Evolutionary conservation across 2,113 vertebrate genomes (phyloP), one percentile per base, ranked within the genome.

Genomic region (human): DNA sequence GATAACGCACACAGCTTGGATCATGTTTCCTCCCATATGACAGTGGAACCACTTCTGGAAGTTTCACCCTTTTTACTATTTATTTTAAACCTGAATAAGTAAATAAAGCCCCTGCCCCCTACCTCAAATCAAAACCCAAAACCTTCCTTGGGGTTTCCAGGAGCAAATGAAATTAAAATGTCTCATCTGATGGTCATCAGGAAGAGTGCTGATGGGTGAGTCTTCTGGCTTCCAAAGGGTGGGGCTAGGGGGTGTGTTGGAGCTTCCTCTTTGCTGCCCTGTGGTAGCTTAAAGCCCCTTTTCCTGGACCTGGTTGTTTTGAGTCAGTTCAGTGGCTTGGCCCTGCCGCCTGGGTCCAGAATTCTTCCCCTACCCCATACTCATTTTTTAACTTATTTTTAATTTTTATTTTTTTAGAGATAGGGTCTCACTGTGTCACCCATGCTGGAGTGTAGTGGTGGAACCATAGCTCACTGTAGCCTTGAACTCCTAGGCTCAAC

Each of bases 11-110:
- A 11, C 10, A 70, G 48, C 48, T 38, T 30, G 27, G 22, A 72
- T n/a, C 57, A 32, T 20, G 48, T 13, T 50, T 79, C 22, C 27
- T 90, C 16, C 52, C 20, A 59, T 5, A 11, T 18, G 25, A 13
- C 68, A 55, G 45, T 83, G 17, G n/a, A 82, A 45, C 18, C n/a
- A 3, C 13, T 91, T 83, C 70, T 91, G 76, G n/a, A 78, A 64
- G 35, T 30, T 78, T 83, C 2, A 9, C 8, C 25, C 5, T 83
- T 94, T 38, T 84, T 13, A 78, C 52, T 93, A 85, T 79, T 75
- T 68, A 72, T n/a, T 89, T 80, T 76, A 89, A 93, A 59, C 25
- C 4, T 48, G 48, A 59, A 83, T 55, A 57, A 59, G 57, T 23
- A 59, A 59, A 59, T 59, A 59, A 14, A 27, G 2, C 14, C 48